Evolutionary conservation across 2,797 vertebrate genomes (phyloP).

Genomic region (Esox masquinongy): DNA sequence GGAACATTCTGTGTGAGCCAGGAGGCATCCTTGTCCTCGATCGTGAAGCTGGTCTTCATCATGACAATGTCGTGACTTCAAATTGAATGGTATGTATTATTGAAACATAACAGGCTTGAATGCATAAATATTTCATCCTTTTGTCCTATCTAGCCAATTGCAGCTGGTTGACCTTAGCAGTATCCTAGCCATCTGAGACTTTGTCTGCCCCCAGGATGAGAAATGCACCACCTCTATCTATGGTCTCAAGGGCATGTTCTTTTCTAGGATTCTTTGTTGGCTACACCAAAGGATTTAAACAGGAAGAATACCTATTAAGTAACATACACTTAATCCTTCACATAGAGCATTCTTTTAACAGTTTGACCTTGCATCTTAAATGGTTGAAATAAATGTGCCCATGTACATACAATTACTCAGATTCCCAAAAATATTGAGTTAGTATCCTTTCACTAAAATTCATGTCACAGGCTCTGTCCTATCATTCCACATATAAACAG

Average conservation of each 20-base stretch:
- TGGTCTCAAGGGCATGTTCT: slow-evolving; percentile 1
- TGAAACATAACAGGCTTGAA: background rate
- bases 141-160: background rate
- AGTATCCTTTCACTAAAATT: background rate
- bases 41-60: no score
- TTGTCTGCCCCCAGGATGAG: background rate
- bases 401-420: background rate
- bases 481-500: no score
- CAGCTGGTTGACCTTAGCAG: slow-evolving; percentile 3
- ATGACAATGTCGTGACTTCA: no score
- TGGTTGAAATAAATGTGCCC: background rate
- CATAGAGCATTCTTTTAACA: background rate
- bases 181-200: background rate
- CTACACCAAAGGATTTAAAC: background rate
- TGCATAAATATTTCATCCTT: background rate
- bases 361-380: background rate
- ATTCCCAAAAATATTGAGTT: background rate
- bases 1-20: no score
- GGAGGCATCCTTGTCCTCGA: no score
- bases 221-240: background rate
- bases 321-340: background rate
- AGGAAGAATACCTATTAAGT: background rate
- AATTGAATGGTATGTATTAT: background rate
- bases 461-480: no score
- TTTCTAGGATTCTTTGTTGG: background rate